Evolutionary conservation across 2,888 invertebrate genomes (phyloP).

Genomic region (Mactromeris polynyma): DNA sequence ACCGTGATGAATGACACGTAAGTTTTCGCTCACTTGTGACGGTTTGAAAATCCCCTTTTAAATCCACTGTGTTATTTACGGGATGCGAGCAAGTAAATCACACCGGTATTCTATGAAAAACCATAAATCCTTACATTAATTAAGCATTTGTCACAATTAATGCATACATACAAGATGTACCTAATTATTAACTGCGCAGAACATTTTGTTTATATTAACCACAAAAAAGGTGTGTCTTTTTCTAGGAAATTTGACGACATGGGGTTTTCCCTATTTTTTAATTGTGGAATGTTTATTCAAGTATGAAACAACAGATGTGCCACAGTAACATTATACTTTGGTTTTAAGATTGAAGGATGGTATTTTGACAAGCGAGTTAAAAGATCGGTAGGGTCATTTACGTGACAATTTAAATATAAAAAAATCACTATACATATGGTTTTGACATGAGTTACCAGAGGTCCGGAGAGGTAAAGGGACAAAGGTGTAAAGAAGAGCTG

Average conservation of each 20-base stretch:
- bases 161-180: neutral
- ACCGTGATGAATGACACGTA: neutral
- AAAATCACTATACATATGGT: too few relatives aligned
- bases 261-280: neutral
- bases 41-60: neutral
- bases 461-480: too few relatives aligned
- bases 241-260: neutral
- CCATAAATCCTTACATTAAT: neutral
- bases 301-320: too few relatives aligned
- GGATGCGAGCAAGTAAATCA: neutral
- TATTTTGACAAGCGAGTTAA: too few relatives aligned
- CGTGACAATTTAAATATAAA: too few relatives aligned
- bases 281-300: neutral
- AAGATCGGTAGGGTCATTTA: too few relatives aligned
- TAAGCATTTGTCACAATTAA: neutral
- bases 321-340: too few relatives aligned
- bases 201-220: neutral
- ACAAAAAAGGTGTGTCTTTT: neutral
- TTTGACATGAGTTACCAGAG: too few relatives aligned
- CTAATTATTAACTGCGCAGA: neutral
- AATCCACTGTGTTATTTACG: neutral
- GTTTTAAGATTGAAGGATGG: too few relatives aligned
- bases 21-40: neutral
- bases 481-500: too few relatives aligned
- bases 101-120: neutral